Percentiles rank a stretch among this genome's conserved stretches.
phyloP scores from a whole-genome alignment of 2,113 vertebrate species.

The Scatophagus argus region DNA sequence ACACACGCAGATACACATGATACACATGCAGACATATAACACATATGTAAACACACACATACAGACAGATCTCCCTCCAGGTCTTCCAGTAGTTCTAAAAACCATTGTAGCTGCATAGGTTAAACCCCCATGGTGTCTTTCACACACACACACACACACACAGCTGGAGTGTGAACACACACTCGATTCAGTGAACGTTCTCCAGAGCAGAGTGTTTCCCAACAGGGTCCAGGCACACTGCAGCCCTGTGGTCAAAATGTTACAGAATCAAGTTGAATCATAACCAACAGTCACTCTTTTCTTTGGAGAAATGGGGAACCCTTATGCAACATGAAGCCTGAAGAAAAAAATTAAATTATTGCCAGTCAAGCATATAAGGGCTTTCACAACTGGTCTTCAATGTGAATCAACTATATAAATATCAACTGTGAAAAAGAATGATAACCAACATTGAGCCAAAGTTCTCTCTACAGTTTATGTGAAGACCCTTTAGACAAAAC shows the following conservation, averaged over 20 bases:
- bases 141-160: constrained; percentile 23
- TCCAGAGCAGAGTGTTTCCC: constrained; percentile 57
- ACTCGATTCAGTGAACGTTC: constrained; percentile 51
- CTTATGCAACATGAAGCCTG: constrained; percentile 30
- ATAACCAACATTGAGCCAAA: constrained; percentile 1
- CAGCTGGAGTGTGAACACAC: constrained; percentile 56
- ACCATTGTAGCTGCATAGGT: constrained; percentile 54
- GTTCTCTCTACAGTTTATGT: neutral
- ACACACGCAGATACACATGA: constrained; percentile 32
- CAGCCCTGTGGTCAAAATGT: constrained; percentile 61
- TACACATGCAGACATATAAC: constrained; percentile 14
- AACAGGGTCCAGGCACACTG: constrained; percentile 46
- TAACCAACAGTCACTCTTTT: constrained; percentile 59
- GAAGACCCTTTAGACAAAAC: neutral
- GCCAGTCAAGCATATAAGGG: constrained; percentile 19
- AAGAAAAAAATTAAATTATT: constrained; percentile 14
- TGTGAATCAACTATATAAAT: constrained; percentile 16
- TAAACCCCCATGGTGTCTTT: constrained; percentile 27
- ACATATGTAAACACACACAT: constrained; percentile 22
- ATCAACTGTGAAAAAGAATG: constrained; percentile 22
- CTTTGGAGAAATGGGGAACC: constrained; percentile 49
- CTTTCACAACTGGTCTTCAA: constrained; percentile 28
- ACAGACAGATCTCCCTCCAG: constrained; percentile 29
- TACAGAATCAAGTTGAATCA: constrained; percentile 55
- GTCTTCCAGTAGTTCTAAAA: constrained; percentile 52